phyloP scores from a whole-genome alignment of 2,113 vertebrate genomes.

The Leptobrachium ailaonicum region DNA sequence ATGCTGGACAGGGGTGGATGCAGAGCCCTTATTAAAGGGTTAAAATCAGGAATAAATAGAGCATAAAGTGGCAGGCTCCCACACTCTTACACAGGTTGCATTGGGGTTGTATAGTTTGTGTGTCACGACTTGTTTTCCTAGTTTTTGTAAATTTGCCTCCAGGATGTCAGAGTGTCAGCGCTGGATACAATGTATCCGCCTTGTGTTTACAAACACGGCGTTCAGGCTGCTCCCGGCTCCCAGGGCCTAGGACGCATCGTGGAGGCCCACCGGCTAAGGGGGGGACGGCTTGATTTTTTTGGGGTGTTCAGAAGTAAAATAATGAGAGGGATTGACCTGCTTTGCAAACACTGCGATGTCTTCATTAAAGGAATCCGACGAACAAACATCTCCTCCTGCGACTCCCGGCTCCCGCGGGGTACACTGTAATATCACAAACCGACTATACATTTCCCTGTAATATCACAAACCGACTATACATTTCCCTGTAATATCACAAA shows the following conservation, averaged over 20 bases:
- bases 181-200: background rate
- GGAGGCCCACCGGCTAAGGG: background rate
- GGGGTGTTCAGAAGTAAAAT: slow-evolving; percentile 29
- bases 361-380: slow-evolving; percentile 95
- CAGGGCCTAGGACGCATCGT: background rate
- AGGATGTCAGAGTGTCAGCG: background rate
- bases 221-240: background rate
- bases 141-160: background rate
- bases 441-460: no score
- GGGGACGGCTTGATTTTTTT: no score
- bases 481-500: no score
- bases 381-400: slow-evolving; percentile 92
- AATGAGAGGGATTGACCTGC: slow-evolving; percentile 70
- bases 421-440: slow-evolving; percentile 58
- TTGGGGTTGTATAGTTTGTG: no score
- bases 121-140: no score
- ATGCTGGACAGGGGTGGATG: no score
- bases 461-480: no score
- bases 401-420: slow-evolving; percentile 94
- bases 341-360: slow-evolving; percentile 96
- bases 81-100: no score
- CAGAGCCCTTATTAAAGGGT: no score
- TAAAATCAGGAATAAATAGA: no score
- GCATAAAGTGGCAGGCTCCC: no score
- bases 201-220: background rate